Evolutionary conservation across 2,888 invertebrate genomes (phyloP).

Genomic region (Lasioglossum zephyrum): DNA sequence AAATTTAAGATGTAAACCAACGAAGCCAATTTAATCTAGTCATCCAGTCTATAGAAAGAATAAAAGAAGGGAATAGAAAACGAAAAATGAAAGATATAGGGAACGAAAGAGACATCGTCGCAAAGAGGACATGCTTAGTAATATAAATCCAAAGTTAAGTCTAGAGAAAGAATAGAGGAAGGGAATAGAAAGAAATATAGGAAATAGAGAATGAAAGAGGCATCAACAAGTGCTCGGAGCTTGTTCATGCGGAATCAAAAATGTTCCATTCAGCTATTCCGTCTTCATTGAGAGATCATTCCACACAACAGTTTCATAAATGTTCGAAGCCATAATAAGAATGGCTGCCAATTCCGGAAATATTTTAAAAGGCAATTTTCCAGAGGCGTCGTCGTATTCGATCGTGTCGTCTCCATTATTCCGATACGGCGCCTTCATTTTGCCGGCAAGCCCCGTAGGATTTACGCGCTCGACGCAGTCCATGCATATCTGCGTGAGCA

Average conservation of each 20-base stretch:
- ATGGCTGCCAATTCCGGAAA: background rate
- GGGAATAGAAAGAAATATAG: too few relatives aligned
- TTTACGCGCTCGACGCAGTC: constrained; percentile 10
- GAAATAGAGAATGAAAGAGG: too few relatives aligned
- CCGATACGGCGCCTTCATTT: background rate
- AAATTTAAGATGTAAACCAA: too few relatives aligned
- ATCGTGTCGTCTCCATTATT: constrained; percentile 15
- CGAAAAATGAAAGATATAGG: too few relatives aligned
- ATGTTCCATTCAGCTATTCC: background rate
- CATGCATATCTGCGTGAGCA: constrained; percentile 22
- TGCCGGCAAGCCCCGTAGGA: constrained; percentile 2
- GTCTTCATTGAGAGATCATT: background rate
- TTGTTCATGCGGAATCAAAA: background rate
- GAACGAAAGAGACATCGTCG: too few relatives aligned
- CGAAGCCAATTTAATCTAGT: too few relatives aligned
- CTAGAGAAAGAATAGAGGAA: too few relatives aligned
- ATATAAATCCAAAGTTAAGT: too few relatives aligned
- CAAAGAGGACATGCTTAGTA: too few relatives aligned
- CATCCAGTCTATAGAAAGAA: too few relatives aligned
- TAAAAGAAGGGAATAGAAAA: too few relatives aligned
- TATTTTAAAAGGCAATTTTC: background rate
- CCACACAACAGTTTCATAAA: background rate
- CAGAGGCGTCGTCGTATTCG: background rate
- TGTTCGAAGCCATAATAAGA: background rate
- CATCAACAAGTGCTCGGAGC: background rate